A percentile compares a stretch with the other conserved stretches of the same genome.
These are phyloP conservation scores for Tachina lurida DNA, from an alignment of 2,888 invertebrate species.

Conservation along the genomic window DNA sequence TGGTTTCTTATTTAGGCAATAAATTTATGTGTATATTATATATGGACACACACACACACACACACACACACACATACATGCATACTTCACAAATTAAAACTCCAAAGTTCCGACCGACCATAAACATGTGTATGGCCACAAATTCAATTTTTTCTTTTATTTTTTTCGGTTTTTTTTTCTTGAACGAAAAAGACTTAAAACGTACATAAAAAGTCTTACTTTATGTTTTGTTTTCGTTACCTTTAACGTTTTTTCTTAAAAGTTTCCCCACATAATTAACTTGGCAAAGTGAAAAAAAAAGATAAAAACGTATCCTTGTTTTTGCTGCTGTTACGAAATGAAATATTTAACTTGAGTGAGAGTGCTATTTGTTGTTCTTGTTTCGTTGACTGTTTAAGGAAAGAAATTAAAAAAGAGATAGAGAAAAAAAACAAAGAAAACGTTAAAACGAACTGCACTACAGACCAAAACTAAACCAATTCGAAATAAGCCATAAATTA, in stretches of 20 bases:
- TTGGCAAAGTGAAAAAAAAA: conserved; percentile 35
- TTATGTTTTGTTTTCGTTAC: conserved; percentile 52
- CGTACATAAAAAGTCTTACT: conserved; percentile 62
- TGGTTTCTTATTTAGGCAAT: conserved; percentile 57
- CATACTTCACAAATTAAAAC: conserved; percentile 11
- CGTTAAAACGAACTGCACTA: conserved; percentile 7
- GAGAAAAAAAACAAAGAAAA: neutral
- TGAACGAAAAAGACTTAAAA: neutral
- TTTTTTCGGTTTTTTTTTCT: neutral
- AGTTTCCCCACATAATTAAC: conserved; percentile 67
- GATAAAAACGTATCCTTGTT: conserved; percentile 46
- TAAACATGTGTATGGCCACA: conserved; percentile 61
- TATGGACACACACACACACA: neutral
- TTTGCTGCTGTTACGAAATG: conserved; percentile 53
- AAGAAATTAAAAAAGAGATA: neutral
- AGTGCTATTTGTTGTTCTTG: conserved; percentile 45
- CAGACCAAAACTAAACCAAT: conserved; percentile 63
- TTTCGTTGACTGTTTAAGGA: conserved; percentile 29
- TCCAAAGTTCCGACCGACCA: conserved; percentile 41
- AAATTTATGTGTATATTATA: conserved; percentile 44
- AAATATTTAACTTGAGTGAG: conserved; percentile 59
- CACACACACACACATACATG: neutral
- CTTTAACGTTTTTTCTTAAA: conserved; percentile 36
- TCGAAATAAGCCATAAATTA: conserved; percentile 72
- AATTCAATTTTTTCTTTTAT: conserved; percentile 14